Conservation (phyloP, 2,113 vertebrate species). For the Elanoides forficatus region DNA sequence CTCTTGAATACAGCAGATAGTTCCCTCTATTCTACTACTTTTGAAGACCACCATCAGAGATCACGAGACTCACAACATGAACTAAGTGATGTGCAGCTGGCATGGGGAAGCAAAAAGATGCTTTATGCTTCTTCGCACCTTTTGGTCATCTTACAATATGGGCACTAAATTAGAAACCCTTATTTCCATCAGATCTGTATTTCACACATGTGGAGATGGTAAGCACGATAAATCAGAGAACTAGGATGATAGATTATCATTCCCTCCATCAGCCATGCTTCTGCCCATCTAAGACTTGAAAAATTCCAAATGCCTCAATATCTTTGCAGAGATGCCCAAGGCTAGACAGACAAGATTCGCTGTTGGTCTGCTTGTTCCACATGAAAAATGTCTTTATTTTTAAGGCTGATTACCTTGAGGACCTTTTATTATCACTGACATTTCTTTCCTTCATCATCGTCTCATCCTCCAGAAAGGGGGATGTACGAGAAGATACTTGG, state of each 20-base stretch:
- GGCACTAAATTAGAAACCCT: not conserved
- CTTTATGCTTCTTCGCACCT: not conserved
- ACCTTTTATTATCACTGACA: not conserved
- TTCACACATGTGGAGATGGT: not conserved
- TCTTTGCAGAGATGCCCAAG: not conserved
- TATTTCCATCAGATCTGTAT: not conserved
- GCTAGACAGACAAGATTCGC: not conserved
- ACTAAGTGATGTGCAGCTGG: not conserved
- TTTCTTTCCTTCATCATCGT: not conserved
- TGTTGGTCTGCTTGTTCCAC: not conserved
- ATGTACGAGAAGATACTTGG: not conserved
- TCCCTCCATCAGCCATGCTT: not conserved
- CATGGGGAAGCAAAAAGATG: not conserved
- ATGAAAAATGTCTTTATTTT: not conserved
- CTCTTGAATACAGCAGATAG: not conserved
- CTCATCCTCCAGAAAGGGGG: not conserved
- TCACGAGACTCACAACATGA: not conserved
- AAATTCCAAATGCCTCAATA: not conserved
- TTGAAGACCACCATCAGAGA: not conserved
- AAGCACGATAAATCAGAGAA: not conserved
- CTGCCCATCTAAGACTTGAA: not conserved
- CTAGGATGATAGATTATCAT: not conserved
- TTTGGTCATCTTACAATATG: not conserved
- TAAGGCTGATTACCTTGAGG: not conserved
- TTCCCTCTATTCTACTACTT: not conserved